Percentiles rank a stretch among this genome's conserved stretches.
These are phyloP conservation scores for Nothobranchius kuhntae DNA, from an alignment of 2,113 vertebrate species.

Conservation along the genomic window DNA sequence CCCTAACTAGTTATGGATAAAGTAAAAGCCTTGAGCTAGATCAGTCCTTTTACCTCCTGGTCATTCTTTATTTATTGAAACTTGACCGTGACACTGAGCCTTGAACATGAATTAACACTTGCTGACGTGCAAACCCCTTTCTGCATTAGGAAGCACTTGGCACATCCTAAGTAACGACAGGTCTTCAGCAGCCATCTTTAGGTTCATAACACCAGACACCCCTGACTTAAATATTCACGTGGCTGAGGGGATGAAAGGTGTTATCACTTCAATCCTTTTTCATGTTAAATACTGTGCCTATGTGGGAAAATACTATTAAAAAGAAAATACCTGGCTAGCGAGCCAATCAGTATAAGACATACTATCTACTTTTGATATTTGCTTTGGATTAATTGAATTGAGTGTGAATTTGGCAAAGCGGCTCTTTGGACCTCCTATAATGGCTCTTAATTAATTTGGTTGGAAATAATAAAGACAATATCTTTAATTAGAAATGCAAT, in stretches of 20 bases:
- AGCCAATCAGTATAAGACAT: no score
- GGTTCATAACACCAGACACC: constrained; percentile 57
- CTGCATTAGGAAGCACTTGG: constrained; percentile 44
- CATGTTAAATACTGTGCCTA: constrained; percentile 29
- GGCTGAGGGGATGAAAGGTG: constrained; percentile 50
- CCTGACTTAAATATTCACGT: constrained; percentile 64
- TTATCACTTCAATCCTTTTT: constrained; percentile 40
- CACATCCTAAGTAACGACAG: constrained; percentile 62
- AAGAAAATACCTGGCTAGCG: constrained; percentile 46
- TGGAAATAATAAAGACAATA: no score
- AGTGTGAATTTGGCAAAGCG: no score
- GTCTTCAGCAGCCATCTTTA: constrained; percentile 52
- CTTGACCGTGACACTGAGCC: constrained; percentile 45
- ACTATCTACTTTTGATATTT: no score
- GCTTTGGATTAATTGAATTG: no score
- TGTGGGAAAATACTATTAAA: constrained; percentile 27
- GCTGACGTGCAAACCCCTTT: constrained; percentile 62
- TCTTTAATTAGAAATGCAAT: no score
- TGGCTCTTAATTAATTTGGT: no score
- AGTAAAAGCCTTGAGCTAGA: constrained; percentile 52
- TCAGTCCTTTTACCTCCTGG: constrained; percentile 43
- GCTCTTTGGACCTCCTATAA: no score
- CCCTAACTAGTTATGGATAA: constrained; percentile 33
- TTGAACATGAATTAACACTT: constrained; percentile 77
- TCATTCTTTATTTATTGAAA: constrained; percentile 71